Evolutionary conservation across 2,888 invertebrate genomes (phyloP), one percentile per base, ranked within the genome.

Genomic region (Ceramica pisi): DNA sequence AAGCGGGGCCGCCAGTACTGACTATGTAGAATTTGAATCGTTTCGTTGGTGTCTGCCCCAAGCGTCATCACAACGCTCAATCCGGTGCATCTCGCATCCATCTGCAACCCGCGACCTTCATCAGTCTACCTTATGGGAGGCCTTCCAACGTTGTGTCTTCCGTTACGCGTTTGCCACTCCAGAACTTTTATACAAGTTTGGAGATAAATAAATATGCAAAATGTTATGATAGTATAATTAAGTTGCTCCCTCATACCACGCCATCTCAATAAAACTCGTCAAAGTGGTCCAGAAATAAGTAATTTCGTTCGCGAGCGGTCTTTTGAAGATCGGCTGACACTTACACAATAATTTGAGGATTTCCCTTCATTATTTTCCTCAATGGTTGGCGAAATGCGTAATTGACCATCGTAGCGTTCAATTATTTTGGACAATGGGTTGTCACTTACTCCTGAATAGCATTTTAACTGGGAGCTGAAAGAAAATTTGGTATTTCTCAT

Each of bases 321-420:
- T 46, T 38, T 31, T 50, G 48, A 50, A 71, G 48, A 56, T 48
- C 59, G 7, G 4, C 67, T 23, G 38, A 69, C 70, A 21, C 14
- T 59, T 53, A 74, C 53, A 69, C 48, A 61, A 61, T 50, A 60
- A 65, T 62, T 75, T 62, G 44, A 61, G 23, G 35, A 44, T 57
- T 57, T 75, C n/a, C 44, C n/a, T 23, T 57, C 48, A 62, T 78
- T 79, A 66, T 63, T 66, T 73, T 63, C 35, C 10, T 59, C 35
- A 63, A 63, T 50, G 51, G 48, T 57, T 53, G 19, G 62, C 35
- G 26, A 62, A 61, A 78, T n/a, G n/a, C 41, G 51, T 48, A 57
- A 78, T 46, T 44, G 61, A 60, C 53, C 53, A 70, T 26, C 55
- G 12, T 41, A 3, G 21, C 21, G 14, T 71, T 65, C 48, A 57